phyloP scores from a whole-genome alignment of 2,797 vertebrate genomes.

The Sebastes hubbsi region DNA sequence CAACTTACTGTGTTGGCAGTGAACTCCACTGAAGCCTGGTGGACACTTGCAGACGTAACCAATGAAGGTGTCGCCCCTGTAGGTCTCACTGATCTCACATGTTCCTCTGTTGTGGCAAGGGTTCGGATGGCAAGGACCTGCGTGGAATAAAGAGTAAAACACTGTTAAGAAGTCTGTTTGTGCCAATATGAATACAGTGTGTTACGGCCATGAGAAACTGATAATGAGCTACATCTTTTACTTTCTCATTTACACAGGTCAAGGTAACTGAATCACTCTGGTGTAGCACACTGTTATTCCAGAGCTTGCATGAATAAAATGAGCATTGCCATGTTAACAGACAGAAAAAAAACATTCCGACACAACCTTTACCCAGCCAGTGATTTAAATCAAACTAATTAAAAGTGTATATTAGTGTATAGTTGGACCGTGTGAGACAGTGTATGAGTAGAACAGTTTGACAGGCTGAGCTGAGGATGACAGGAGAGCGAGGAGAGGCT shows the following conservation, averaged over 20 bases:
- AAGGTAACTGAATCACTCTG: constrained; percentile 4
- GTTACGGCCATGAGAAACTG: neutral
- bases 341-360: neutral
- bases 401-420: neutral
- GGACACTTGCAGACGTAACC: constrained; percentile 96
- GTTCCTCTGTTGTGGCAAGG: constrained; percentile 96
- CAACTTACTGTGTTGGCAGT: constrained; percentile 98
- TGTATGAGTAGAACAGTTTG: constrained; percentile 17
- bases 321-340: neutral
- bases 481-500: constrained; percentile 8
- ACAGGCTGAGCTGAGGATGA: constrained; percentile 39
- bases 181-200: neutral
- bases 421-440: neutral
- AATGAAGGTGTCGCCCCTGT: constrained; percentile 96
- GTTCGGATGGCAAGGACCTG: constrained; percentile 95
- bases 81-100: constrained; percentile 96
- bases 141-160: constrained; percentile 11
- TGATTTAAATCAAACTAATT: neutral
- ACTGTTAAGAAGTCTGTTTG: neutral
- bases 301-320: constrained; percentile 6
- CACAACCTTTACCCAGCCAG: neutral
- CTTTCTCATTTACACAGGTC: constrained; percentile 5
- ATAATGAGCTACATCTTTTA: neutral
- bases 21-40: constrained; percentile 93
- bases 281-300: neutral